Evolutionary conservation across 2,888 invertebrate species (phyloP).

Genomic region (Scaptomyza polygonia): DNA sequence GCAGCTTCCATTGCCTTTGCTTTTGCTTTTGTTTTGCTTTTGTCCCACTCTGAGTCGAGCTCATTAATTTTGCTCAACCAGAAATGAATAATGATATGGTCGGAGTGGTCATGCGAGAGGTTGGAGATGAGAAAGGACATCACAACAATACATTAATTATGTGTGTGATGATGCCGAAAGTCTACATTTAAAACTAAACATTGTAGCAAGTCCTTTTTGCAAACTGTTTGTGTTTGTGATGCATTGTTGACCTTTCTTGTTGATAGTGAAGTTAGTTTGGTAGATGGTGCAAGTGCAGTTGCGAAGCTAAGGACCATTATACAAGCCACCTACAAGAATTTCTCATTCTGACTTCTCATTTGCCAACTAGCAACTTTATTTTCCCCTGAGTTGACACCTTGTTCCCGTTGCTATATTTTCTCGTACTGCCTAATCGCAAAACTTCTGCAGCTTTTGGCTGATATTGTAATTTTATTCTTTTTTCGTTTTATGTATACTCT

Average conservation of each 20-base stretch:
- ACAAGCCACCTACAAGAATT: constrained; percentile 34
- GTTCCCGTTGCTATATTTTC: constrained; percentile 6
- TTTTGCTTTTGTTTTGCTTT: background rate
- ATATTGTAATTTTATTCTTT: constrained; percentile 21
- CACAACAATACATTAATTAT: constrained; percentile 5
- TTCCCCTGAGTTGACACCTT: background rate
- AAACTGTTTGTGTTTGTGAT: background rate
- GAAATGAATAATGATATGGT: constrained; percentile 53
- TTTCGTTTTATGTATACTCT: background rate
- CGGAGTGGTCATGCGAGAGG: constrained; percentile 5
- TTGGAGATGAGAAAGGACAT: background rate
- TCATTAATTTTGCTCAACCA: constrained; percentile 57
- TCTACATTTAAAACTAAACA: constrained; percentile 36
- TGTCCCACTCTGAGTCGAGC: constrained; percentile 9
- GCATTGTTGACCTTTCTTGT: no score
- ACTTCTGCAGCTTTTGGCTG: constrained; percentile 28
- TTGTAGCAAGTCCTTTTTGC: constrained; percentile 18
- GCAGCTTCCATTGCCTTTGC: background rate
- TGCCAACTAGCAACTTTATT: no score
- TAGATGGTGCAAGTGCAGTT: background rate
- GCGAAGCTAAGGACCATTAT: constrained; percentile 7
- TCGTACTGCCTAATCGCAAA: constrained; percentile 43
- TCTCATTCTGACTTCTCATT: constrained; percentile 12
- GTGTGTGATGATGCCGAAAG: constrained; percentile 39
- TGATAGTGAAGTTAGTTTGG: constrained; percentile 17